These are phyloP conservation scores for Corythaixoides concolor DNA, from an alignment of 2,113 vertebrate species.

Conservation along the genomic window DNA sequence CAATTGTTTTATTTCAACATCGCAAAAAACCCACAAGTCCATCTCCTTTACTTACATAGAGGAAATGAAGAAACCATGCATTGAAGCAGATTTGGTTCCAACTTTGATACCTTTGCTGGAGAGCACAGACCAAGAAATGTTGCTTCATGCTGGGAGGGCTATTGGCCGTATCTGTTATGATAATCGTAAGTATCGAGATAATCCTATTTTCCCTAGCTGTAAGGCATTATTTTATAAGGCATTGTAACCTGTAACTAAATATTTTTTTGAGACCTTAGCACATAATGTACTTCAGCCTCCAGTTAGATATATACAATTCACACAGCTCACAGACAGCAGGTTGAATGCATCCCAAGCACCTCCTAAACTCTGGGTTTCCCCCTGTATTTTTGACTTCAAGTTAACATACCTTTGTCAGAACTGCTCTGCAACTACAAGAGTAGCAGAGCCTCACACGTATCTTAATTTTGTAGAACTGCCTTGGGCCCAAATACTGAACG, in stretches of 20 bases:
- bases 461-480: background rate
- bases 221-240: background rate
- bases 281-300: background rate
- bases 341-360: background rate
- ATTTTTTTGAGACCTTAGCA: background rate
- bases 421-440: background rate
- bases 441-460: background rate
- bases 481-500: background rate
- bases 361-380: background rate
- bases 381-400: background rate
- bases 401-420: background rate
- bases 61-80: slow-evolving; percentile 79
- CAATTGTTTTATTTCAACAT: background rate
- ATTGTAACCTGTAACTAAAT: background rate
- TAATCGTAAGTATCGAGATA: slow-evolving; percentile 75
- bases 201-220: background rate
- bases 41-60: slow-evolving; percentile 61
- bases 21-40: background rate
- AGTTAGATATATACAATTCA: background rate
- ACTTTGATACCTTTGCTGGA: slow-evolving; percentile 82
- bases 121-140: slow-evolving; percentile 79
- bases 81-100: slow-evolving; percentile 81
- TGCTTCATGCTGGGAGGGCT: slow-evolving; percentile 85
- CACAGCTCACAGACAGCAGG: background rate
- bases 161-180: slow-evolving; percentile 89